phyloP scores from a whole-genome alignment of 2,113 vertebrate species.

The Silurus asotus region DNA sequence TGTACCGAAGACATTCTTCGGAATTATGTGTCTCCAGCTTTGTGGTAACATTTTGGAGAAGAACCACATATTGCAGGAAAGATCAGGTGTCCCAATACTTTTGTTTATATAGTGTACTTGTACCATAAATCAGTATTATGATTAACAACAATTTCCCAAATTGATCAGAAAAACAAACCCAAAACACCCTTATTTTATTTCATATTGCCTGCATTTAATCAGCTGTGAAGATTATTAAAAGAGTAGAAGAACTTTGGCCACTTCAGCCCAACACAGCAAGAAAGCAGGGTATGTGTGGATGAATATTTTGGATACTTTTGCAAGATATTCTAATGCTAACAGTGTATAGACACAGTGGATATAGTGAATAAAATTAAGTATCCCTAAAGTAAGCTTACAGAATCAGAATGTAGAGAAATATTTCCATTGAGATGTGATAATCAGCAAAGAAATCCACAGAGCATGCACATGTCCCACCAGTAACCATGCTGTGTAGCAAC shows the following conservation, averaged over 20 bases:
- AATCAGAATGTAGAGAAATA: constrained; percentile 43
- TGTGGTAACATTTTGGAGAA: no score
- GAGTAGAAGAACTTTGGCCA: constrained; percentile 60
- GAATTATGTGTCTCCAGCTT: no score
- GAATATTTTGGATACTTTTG: constrained; percentile 60
- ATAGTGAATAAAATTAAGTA: neutral
- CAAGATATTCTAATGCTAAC: constrained; percentile 50
- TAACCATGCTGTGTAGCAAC: neutral
- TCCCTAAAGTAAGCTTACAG: constrained; percentile 34
- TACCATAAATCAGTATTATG: neutral
- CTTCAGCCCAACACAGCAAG: constrained; percentile 55
- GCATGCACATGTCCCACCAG: neutral
- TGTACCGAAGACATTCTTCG: no score
- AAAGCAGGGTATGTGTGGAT: constrained; percentile 53
- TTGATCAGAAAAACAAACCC: neutral
- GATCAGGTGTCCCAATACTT: no score
- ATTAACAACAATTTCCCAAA: neutral
- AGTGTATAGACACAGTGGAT: constrained; percentile 30
- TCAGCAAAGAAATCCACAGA: no score
- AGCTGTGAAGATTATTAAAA: constrained; percentile 11
- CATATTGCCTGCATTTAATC: neutral
- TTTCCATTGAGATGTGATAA: neutral
- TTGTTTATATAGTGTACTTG: no score
- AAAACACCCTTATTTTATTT: neutral
- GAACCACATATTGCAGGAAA: no score